Base-by-base conservation (phyloP, 2,888 invertebrate genomes). In the Hipparchia sbordonii region DNA sequence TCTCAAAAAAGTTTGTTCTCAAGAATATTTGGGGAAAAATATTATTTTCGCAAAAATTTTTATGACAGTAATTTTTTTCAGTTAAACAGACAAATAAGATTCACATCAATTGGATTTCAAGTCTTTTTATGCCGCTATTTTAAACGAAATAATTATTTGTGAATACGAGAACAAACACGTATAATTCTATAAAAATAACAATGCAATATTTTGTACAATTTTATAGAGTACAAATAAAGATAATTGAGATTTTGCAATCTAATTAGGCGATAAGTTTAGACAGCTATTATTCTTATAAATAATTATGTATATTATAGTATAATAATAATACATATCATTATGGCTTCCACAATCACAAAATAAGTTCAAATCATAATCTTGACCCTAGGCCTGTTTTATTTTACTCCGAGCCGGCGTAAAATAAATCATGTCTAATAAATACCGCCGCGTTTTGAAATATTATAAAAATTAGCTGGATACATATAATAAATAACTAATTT, bases 271-370 rank as follows among this genome's bases (percentile, higher is more conserved):
- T 69, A 51, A 48, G 33, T 59, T 33, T 10, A 13, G 51, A 57
- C 56, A 71, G 48, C 63, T 63, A 71, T 63, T 54, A 70, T 46
- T 23, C 23, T 23, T 23, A 23, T 23, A 23, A 23, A 23, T 23
- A 23, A 23, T 23, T 23, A 23, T 23, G 23, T 23, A 23, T 23
- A 23, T 23, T 23, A 23, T 23, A 23, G 23, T 23, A 23, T 23
- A 23, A 23, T 23, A 23, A 23, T 23, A 23, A 23, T 23, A 23
- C 23, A 23, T 23, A 23, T 23, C 23, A 23, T 23, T 23, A 74
- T 74, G 74, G 74, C 74, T 69, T 74, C 71, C 67, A 69, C 67
- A n/a, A 72, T 72, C 74, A 74, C 74, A 74, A 72, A 56, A 72
- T 56, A 67, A 72, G 67, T 67, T 72, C 66, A 54, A 63, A 73